Evolutionary conservation across 2,113 vertebrate species (phyloP).

Genomic region (Podarcis muralis): DNA sequence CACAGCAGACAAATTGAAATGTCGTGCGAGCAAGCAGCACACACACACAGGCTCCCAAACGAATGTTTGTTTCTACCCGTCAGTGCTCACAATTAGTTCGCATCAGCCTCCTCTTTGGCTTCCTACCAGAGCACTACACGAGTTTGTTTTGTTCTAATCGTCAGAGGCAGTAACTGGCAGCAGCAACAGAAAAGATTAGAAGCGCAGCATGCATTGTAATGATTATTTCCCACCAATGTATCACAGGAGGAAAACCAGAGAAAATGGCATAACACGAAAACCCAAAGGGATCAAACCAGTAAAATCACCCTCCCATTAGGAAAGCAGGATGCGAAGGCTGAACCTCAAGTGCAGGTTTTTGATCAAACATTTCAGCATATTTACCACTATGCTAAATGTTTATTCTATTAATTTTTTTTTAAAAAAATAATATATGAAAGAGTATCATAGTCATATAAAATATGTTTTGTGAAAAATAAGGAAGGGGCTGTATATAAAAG

Average conservation of each 20-base stretch:
- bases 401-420: slow-evolving; percentile 14
- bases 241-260: not conserved
- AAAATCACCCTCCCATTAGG: not conserved
- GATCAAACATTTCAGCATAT: not conserved
- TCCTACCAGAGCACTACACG: not conserved
- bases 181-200: not conserved
- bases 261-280: not conserved
- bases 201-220: slow-evolving; percentile 35
- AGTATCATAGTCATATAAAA: not conserved
- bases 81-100: not conserved
- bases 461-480: not conserved
- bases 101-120: not conserved
- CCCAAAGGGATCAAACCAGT: not conserved
- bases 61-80: not conserved
- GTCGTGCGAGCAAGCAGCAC: slow-evolving; percentile 33
- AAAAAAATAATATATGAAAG: not conserved
- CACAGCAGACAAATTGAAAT: slow-evolving; percentile 37
- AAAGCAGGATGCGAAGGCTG: slow-evolving; percentile 34
- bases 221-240: slow-evolving; percentile 36
- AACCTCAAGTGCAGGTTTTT: slow-evolving; percentile 74
- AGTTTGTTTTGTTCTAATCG: not conserved
- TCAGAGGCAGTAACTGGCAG: not conserved
- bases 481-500: not conserved
- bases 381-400: not conserved
- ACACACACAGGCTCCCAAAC: not conserved